Evolutionary conservation across 2,888 invertebrate genomes (phyloP).

Genomic region (Cheilosia vulpina): DNA sequence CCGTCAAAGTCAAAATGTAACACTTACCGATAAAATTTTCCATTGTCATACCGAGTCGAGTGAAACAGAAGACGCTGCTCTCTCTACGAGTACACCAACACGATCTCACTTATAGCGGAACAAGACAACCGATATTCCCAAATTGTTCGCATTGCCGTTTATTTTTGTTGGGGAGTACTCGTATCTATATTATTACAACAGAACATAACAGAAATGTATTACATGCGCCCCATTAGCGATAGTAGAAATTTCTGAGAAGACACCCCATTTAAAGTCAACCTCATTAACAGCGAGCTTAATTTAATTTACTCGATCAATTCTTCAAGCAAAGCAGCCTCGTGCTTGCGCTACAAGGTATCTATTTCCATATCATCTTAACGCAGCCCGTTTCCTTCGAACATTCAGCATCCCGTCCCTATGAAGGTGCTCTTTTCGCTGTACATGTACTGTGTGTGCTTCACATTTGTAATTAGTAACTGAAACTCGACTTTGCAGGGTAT

Average conservation of each 20-base stretch:
- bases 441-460: slow-evolving; percentile 11
- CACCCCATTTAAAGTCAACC: slow-evolving; percentile 50
- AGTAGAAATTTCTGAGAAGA: slow-evolving; percentile 19
- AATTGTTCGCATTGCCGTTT: slow-evolving; percentile 19
- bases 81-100: not conserved
- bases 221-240: slow-evolving; percentile 36
- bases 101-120: not conserved
- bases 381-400: slow-evolving; percentile 11
- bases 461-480: slow-evolving; percentile 70
- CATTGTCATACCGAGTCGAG: slow-evolving; percentile 14
- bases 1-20: slow-evolving; percentile 60
- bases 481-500: slow-evolving; percentile 65
- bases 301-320: slow-evolving; percentile 66
- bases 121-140: slow-evolving; percentile 16
- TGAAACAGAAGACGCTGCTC: not conserved
- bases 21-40: slow-evolving; percentile 34
- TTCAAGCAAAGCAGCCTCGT: slow-evolving; percentile 28
- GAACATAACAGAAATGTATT: not conserved
- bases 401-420: slow-evolving; percentile 8
- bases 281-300: slow-evolving; percentile 52
- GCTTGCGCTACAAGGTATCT: not conserved
- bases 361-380: slow-evolving; percentile 7
- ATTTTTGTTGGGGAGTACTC: not conserved
- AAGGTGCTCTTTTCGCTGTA: slow-evolving; percentile 6
- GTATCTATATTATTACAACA: not conserved